Evolutionary conservation across 35 echinoderm and acorn worm genomes (phyloP).

Genomic region (Heliocidaris tuberculata): DNA sequence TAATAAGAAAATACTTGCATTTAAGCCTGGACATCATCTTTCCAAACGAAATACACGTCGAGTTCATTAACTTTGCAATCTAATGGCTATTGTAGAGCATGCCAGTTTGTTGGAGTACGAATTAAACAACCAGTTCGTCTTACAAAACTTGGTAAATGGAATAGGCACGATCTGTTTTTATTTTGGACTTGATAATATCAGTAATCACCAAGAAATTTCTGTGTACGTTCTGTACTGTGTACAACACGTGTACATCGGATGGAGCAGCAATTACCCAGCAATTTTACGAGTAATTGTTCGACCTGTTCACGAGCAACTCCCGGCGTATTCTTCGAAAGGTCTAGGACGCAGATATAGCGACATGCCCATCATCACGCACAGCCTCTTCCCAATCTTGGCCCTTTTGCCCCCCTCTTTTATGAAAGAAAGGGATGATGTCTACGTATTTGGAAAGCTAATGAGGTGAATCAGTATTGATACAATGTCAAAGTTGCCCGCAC

Average conservation of each 20-base stretch:
- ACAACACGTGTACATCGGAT: not conserved
- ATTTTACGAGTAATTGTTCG: conserved; percentile 18
- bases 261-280: not conserved
- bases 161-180: not conserved
- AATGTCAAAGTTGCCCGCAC: not conserved
- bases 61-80: not conserved
- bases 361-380: not conserved
- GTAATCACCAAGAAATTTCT: not conserved
- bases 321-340: not conserved
- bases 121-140: not conserved
- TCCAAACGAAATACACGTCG: not conserved
- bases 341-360: not conserved
- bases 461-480: not conserved
- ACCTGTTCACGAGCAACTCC: not conserved
- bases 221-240: not conserved
- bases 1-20: not conserved
- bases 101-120: not conserved
- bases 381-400: not conserved
- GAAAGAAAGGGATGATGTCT: not conserved
- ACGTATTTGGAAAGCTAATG: not conserved
- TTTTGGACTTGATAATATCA: not conserved
- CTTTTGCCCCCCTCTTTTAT: not conserved
- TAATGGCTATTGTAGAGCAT: not conserved
- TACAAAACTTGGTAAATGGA: not conserved
- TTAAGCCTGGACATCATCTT: not conserved